A percentile compares a stretch with the other conserved stretches of the same genome.
Conservation (phyloP, 2,888 invertebrate species). For the Hirudinaria manillensis region DNA sequence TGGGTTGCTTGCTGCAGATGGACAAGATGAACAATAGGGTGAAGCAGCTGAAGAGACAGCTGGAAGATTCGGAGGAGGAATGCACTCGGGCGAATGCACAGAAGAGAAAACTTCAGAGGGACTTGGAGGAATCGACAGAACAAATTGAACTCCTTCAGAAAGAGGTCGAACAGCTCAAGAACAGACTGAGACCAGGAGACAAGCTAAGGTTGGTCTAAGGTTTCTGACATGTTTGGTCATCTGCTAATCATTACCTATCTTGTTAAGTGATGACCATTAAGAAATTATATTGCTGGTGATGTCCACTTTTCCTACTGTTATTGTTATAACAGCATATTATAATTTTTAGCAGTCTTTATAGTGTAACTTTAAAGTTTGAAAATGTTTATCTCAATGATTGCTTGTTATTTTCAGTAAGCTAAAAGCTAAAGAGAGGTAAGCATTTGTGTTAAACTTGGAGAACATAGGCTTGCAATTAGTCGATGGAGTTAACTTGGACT, state of each 20-base stretch:
- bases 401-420: slow-evolving; percentile 22
- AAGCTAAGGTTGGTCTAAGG: slow-evolving; percentile 28
- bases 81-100: slow-evolving; percentile 86
- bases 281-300: too few species aligned
- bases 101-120: slow-evolving; percentile 90
- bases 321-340: too few species aligned
- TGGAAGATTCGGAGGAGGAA: slow-evolving; percentile 96
- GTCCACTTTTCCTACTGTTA: neutral
- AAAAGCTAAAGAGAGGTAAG: slow-evolving; percentile 29
- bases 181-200: slow-evolving; percentile 33
- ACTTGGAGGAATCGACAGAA: slow-evolving; percentile 91
- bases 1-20: slow-evolving; percentile 52
- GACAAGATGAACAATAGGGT: slow-evolving; percentile 56
- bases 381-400: too few species aligned
- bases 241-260: neutral
- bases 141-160: slow-evolving; percentile 79
- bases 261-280: neutral
- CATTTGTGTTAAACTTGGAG: neutral
- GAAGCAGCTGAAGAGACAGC: slow-evolving; percentile 80
- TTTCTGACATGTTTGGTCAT: neutral
- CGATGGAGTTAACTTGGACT: neutral
- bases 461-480: too few species aligned
- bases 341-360: too few species aligned
- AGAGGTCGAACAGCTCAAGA: slow-evolving; percentile 72
- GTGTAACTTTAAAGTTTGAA: too few species aligned